phyloP scores from a whole-genome alignment of 2,113 vertebrate species.

The Carlito syrichta region DNA sequence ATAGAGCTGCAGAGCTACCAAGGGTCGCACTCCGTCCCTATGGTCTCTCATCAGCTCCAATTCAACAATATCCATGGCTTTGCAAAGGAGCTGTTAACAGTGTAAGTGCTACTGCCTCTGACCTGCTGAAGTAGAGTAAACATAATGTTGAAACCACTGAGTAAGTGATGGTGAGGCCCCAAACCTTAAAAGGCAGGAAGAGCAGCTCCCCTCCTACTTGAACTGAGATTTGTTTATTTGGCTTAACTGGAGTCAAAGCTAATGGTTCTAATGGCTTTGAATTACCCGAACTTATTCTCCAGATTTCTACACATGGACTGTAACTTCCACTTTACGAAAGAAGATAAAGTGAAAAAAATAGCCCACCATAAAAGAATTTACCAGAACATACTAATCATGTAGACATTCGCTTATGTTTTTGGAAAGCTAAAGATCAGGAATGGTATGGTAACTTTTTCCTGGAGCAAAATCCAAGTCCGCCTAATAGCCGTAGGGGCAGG shows the following conservation, averaged over 20 bases:
- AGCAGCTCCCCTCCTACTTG: conserved; percentile 9
- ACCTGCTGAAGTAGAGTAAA: conserved; percentile 39
- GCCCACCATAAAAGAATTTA: conserved; percentile 14
- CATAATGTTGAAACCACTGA: conserved; percentile 1
- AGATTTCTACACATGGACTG: not conserved
- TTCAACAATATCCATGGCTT: not conserved
- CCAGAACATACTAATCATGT: conserved; percentile 44
- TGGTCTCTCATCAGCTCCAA: not conserved
- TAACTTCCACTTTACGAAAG: conserved; percentile 36
- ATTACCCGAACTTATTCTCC: not conserved
- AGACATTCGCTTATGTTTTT: conserved; percentile 45
- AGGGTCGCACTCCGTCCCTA: not conserved
- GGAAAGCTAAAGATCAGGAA: conserved; percentile 33
- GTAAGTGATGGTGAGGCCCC: not conserved
- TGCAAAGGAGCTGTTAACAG: conserved; percentile 42
- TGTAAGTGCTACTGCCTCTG: not conserved
- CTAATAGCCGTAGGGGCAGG: not conserved
- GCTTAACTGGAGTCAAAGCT: conserved; percentile 53
- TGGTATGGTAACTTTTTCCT: not conserved
- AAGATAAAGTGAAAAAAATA: not conserved
- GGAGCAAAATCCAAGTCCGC: not conserved
- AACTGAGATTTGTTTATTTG: conserved; percentile 62
- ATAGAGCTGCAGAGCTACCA: not conserved
- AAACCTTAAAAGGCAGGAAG: conserved; percentile 67
- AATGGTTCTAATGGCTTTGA: conserved; percentile 55